Evolutionary conservation across 1,140 invertebrate species (phyloP).

Genomic region (Aphidius gifuensis): DNA sequence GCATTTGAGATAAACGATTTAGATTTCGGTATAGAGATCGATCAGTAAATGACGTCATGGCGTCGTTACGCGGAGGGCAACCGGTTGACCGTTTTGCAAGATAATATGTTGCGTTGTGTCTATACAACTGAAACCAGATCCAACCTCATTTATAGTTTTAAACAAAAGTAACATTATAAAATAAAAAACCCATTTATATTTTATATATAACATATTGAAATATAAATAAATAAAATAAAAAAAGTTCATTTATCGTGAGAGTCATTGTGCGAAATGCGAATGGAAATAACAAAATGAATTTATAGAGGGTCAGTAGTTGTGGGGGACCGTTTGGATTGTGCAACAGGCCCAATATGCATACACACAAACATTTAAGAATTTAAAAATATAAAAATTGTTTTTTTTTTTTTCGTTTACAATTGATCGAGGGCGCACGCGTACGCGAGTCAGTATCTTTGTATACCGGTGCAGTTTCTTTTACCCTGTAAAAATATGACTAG

Average conservation of each 20-base stretch:
- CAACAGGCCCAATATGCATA: too few species aligned
- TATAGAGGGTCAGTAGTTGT: background rate
- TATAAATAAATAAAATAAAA: too few species aligned
- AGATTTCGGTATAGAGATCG: constrained; percentile 2
- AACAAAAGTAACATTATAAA: too few species aligned
- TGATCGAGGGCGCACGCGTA: background rate
- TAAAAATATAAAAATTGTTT: too few species aligned
- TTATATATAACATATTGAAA: too few species aligned
- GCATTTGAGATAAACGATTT: constrained; percentile 12
- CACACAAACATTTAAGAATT: too few species aligned
- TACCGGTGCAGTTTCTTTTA: constrained; percentile 35
- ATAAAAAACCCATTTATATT: too few species aligned
- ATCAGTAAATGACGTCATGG: constrained; percentile 15
- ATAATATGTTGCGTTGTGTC: constrained; percentile 6
- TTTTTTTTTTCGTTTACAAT: too few species aligned
- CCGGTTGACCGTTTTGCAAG: constrained; percentile 18
- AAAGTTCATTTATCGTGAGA: too few species aligned
- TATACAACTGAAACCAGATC: background rate
- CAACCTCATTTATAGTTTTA: background rate
- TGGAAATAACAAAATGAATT: background rate
- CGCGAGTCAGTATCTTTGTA: constrained; percentile 16
- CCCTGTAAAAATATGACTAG: background rate
- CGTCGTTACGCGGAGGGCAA: constrained; percentile 21
- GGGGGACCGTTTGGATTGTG: too few species aligned
- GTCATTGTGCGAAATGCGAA: too few species aligned